Base-by-base conservation (phyloP, 2,888 invertebrate species). In the Parnassius mnemosyne region DNA sequence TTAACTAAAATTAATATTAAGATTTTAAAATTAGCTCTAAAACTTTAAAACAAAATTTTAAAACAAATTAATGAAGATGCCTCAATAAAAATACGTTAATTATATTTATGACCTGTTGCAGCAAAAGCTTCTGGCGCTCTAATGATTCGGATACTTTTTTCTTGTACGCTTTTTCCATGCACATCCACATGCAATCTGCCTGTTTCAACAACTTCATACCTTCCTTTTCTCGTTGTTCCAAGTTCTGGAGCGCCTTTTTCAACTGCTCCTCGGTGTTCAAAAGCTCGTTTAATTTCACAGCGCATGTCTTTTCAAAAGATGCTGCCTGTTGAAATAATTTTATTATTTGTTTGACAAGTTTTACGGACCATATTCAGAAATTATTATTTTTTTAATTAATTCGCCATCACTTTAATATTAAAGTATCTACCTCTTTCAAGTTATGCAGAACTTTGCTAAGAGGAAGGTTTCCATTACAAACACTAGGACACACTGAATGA, bases 171-270 rank as follows among this genome's bases (percentile, higher is more conserved):
- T 81, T 78, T 69, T 92, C 93, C 91, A 93, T 92, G 53, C 86
- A 84, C 0, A 87, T 74, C 91, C 93, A 93, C 78, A 94, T 87
- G 54, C 87, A 84, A 62, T 94, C 93, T 0, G 93, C 93, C 67
- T 93, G 82, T 71, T 93, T 92, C 51, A 94, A 71, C 9, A 93
- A 79, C 53, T 85, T 77, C 60, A 90, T 78, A 54, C 93, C 93
- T 1, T 93, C 87, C 60, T 87, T 89, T 71, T 95, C 94, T 42
- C 92, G 91, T 2, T 89, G 75, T 72, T 95, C 94, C 55, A 95
- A 79, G 57, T 92, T 88, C 65, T 83, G 83, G 41, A 95, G 93
- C 66, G 94, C 92, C 0, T 72, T 69, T 67, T 74, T 89, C 68
- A 94, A 84, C 34, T 85, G 78, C 53, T 91, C 83, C 68, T 94